Conservation (phyloP, 2,113 vertebrate species). For the Tupaia tana region DNA sequence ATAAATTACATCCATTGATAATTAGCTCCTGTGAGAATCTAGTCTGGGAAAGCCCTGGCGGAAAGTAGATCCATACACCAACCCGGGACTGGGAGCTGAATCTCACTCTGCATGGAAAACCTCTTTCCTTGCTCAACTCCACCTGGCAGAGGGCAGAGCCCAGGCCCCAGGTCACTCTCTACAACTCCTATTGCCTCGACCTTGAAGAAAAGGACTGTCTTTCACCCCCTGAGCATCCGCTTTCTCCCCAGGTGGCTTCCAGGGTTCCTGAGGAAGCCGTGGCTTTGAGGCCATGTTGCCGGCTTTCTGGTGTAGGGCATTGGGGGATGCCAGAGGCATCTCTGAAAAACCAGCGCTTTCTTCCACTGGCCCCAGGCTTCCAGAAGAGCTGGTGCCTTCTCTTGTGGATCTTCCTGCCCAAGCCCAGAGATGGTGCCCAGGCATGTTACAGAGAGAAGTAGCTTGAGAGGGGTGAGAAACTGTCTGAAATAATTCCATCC, state of each 20-base stretch:
- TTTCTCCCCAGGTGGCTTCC: neutral
- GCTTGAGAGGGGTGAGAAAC: slow-evolving; percentile 87
- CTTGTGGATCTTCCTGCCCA: slow-evolving; percentile 45
- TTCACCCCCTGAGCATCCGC: neutral
- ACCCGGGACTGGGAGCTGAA: neutral
- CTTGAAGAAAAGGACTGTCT: slow-evolving; percentile 54
- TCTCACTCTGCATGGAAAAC: neutral
- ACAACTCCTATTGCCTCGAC: slow-evolving; percentile 13
- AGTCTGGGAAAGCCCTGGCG: neutral
- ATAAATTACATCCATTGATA: slow-evolving; percentile 34
- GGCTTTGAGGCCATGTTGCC: neutral
- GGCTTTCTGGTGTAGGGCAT: neutral
- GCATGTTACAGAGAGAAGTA: slow-evolving; percentile 84
- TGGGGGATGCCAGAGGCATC: neutral
- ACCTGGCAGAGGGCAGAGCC: neutral
- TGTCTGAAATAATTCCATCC: slow-evolving; percentile 91
- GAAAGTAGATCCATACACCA: neutral
- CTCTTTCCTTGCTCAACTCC: neutral
- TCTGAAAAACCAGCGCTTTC: neutral
- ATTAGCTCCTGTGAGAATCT: slow-evolving; percentile 47
- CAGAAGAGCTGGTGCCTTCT: neutral
- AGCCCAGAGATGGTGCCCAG: slow-evolving; percentile 79
- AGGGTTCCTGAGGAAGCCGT: neutral
- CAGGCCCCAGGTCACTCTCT: slow-evolving; percentile 4
- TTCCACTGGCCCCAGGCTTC: neutral